Evolutionary conservation across 1,140 invertebrate species (phyloP), one percentile per base, ranked within the genome.

Genomic region (Brachionus calyciflorus): DNA sequence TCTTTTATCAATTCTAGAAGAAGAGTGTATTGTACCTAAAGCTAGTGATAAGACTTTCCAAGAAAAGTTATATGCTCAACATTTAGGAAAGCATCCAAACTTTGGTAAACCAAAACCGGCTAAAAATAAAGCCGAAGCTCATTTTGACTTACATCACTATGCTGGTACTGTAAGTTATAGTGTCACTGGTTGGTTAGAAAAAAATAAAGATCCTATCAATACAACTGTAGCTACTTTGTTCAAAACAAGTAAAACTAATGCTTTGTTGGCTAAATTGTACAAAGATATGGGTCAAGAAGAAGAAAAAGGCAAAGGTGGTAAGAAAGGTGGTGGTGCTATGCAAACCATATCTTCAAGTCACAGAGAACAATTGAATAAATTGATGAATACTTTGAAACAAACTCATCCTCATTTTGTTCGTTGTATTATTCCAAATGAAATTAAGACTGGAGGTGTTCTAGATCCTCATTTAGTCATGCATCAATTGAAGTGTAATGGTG

Each of bases 21-120:
- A 99, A 91, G 96, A 99, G 88, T 97, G 94, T 93, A 98, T 99
- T 93, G 98, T 99, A 91, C 96, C 96, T 82, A 99, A 99, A 89
- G 96, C 96, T 83, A 94, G 93, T 80, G 96, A 99, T 85, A 91
- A 91, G 87, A 96, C 95, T 82, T 96, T 98, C 87, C 80, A 93
- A 85, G 94, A 97, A 83, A 99, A 98, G 87, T 88, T 99, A 89
- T 94, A 92, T 88, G 91, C 92, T 87, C 96, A 96, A 88, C 96
- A 98, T 88, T 90, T 98, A 88, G 96, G 96, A 86, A 99, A 98
- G 87, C 95, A 94, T 82, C 90, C 92, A 80, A 94, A 94, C 89
- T 98, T 93, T 90, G 88, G 91, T 86, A 96, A 97, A 88, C 95
- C 96, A 51, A 96, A 94, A 85, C 93, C 93, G 85, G 92, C 93